Evolutionary conservation across 2,888 invertebrate species (phyloP).

Genomic region (Acholoe squamosa): DNA sequence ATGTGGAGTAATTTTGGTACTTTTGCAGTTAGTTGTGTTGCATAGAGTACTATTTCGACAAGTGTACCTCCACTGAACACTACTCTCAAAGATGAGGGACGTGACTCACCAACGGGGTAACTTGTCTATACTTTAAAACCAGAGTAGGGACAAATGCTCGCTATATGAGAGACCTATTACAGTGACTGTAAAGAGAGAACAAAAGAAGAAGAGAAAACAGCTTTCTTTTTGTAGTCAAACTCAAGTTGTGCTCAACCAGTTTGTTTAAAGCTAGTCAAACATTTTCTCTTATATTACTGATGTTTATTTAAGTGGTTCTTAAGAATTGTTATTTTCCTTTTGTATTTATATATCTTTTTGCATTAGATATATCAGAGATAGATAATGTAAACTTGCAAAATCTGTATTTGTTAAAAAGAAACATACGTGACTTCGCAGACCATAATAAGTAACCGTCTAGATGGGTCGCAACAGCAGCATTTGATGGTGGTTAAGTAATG

Average conservation of each 20-base stretch:
- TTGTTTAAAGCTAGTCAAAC: conserved; percentile 20
- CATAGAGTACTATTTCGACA: not conserved
- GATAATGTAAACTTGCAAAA: conserved; percentile 12
- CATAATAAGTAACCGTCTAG: not conserved
- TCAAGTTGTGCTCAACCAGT: conserved; percentile 16
- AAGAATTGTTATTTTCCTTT: no score
- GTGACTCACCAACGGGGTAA: not conserved
- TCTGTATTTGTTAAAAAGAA: not conserved
- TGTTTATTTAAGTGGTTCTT: conserved; percentile 11
- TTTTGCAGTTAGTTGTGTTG: not conserved
- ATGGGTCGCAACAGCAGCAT: not conserved
- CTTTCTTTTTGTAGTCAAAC: not conserved
- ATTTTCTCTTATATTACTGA: not conserved
- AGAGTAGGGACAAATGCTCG: conserved; percentile 7
- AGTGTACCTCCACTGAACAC: not conserved
- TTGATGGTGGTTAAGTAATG: not conserved
- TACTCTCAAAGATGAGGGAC: conserved; percentile 6
- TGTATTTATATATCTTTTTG: conserved; percentile 5
- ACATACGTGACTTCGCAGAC: not conserved
- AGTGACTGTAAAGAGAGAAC: not conserved
- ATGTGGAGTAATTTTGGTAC: conserved; percentile 21
- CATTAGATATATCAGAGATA: not conserved
- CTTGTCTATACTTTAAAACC: not conserved
- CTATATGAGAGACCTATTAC: not conserved
- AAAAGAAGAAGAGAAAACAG: not conserved